Evolutionary conservation across 2,888 invertebrate species (phyloP).

Genomic region (Biston stratarius): DNA sequence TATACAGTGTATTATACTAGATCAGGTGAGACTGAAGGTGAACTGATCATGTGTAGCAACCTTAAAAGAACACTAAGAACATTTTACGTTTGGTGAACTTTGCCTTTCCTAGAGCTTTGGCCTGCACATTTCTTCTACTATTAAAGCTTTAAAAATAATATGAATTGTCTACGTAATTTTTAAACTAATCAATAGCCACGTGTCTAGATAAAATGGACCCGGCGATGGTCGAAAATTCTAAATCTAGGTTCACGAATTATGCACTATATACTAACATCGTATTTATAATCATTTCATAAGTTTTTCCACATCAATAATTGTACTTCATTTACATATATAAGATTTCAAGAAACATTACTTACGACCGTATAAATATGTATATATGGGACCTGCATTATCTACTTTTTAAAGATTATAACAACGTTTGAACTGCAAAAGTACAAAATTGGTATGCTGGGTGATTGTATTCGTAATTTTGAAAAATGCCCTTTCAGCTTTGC

Average conservation of each 20-base stretch:
- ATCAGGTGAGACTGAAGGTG: not conserved
- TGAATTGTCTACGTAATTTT: not conserved
- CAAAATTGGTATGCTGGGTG: too few species aligned
- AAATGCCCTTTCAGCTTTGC: too few species aligned
- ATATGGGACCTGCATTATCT: too few species aligned
- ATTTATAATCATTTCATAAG: not conserved
- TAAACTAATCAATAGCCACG: conserved; percentile 16
- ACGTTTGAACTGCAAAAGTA: too few species aligned
- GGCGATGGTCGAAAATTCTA: conserved; percentile 29
- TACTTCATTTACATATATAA: not conserved
- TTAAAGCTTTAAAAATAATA: not conserved
- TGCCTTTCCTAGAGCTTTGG: not conserved
- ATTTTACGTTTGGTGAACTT: not conserved
- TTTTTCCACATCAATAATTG: not conserved
- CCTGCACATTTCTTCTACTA: not conserved
- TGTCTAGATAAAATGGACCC: conserved; percentile 41
- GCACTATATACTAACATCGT: not conserved
- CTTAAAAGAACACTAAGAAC: not conserved
- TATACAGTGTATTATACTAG: too few species aligned
- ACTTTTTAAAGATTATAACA: too few species aligned
- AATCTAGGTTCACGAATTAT: conserved; percentile 32
- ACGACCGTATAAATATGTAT: too few species aligned
- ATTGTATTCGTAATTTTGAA: too few species aligned
- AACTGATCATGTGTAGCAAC: not conserved
- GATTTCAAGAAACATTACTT: not conserved